A percentile compares a stretch with the other conserved stretches of the same genome.
These are phyloP conservation scores for Perognathus longimembris DNA, from an alignment of 2,113 vertebrate genomes.

Conservation along the genomic window DNA sequence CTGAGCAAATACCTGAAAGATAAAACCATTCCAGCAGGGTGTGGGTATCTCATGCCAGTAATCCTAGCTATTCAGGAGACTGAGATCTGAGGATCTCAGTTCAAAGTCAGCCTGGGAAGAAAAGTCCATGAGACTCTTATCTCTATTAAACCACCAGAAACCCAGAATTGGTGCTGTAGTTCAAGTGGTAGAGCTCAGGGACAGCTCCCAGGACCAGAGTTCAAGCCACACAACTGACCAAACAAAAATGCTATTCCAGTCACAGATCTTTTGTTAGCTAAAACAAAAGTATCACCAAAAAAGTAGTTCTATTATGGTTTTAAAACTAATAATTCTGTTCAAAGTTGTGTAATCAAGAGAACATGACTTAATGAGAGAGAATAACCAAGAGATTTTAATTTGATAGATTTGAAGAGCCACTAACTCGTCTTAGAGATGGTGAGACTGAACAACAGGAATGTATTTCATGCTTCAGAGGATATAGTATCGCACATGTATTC, in stretches of 20 bases:
- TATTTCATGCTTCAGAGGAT: neutral
- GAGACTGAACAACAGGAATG: neutral
- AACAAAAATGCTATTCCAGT: neutral
- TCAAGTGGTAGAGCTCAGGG: too few relatives aligned
- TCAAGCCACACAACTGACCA: too few relatives aligned
- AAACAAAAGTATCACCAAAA: neutral
- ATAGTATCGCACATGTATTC: neutral
- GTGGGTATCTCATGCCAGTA: too few relatives aligned
- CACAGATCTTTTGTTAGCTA: neutral
- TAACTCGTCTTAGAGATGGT: neutral
- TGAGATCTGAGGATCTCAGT: too few relatives aligned
- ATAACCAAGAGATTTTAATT: neutral
- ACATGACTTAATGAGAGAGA: neutral
- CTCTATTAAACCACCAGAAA: too few relatives aligned
- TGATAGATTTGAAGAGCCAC: neutral
- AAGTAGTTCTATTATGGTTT: neutral
- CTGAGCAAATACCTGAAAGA: neutral
- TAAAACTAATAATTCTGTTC: slow-evolving; percentile 12
- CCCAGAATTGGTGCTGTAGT: too few relatives aligned
- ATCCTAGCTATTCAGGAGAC: too few relatives aligned
- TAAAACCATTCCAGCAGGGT: neutral
- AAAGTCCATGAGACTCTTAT: too few relatives aligned
- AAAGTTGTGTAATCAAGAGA: neutral
- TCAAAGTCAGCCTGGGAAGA: too few relatives aligned
- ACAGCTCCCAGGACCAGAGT: too few relatives aligned